phyloP scores from a whole-genome alignment of 2,113 vertebrate species.

The Caloenas nicobarica region DNA sequence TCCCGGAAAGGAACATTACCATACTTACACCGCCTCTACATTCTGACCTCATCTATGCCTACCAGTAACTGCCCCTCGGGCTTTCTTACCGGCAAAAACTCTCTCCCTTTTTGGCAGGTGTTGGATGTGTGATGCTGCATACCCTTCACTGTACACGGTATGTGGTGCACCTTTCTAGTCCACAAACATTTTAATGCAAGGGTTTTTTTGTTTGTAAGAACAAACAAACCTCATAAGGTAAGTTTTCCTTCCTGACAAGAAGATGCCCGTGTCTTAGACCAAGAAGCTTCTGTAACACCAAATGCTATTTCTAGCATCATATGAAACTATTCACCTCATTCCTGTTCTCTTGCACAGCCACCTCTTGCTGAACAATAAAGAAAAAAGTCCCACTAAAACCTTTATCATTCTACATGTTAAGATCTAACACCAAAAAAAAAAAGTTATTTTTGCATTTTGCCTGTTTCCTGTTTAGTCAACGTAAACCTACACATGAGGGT shows the following conservation, averaged over 20 bases:
- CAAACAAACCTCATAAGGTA: not conserved
- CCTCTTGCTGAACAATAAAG: not conserved
- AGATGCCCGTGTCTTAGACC: not conserved
- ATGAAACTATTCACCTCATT: not conserved
- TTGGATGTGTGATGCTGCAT: not conserved
- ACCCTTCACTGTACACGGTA: not conserved
- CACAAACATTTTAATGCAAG: not conserved
- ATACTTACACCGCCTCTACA: not conserved
- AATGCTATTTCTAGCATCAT: not conserved
- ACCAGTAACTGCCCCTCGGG: not conserved
- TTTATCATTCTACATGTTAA: not conserved
- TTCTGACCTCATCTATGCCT: not conserved
- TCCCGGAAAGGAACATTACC: not conserved
- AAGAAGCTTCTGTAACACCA: not conserved
- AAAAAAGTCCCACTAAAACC: not conserved
- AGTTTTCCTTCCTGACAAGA: not conserved
- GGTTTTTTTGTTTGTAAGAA: not conserved
- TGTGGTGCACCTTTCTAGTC: not conserved
- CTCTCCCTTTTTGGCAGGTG: not conserved
- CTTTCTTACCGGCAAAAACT: not conserved
- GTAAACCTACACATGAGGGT: not conserved
- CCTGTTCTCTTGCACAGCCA: not conserved
- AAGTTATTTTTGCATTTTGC: not conserved
- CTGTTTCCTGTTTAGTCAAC: slow-evolving; percentile 7
- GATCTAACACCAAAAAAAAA: not conserved